These are phyloP conservation scores for Gadopsis marmoratus DNA, from an alignment of 2,797 vertebrate genomes.

Conservation along the genomic window DNA sequence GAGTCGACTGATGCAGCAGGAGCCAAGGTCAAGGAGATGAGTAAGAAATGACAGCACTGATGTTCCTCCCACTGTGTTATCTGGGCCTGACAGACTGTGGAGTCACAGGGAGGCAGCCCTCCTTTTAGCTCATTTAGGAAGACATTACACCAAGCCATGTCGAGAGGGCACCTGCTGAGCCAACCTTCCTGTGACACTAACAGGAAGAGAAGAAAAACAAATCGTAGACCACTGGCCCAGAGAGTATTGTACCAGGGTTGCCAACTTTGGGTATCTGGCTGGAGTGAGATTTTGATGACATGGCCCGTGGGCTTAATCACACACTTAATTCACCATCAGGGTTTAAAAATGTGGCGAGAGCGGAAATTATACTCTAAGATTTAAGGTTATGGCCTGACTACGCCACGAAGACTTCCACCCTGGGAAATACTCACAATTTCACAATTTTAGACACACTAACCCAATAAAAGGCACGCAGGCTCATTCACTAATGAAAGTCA, in stretches of 20 bases:
- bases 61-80: conserved; percentile 72
- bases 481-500: too few relatives aligned
- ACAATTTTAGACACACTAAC: too few relatives aligned
- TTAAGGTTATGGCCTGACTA: too few relatives aligned
- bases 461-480: too few relatives aligned
- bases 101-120: conserved; percentile 68
- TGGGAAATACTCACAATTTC: too few relatives aligned
- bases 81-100: conserved; percentile 74
- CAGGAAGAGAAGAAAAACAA: conserved; percentile 13
- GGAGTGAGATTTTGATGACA: too few relatives aligned
- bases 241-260: not conserved
- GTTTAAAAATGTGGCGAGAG: too few relatives aligned
- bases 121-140: conserved; percentile 72
- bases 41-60: conserved; percentile 66
- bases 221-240: conserved; percentile 1
- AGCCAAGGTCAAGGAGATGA: conserved; percentile 74
- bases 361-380: too few relatives aligned
- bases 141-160: conserved; percentile 67
- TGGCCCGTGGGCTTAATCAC: too few relatives aligned
- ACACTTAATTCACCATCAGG: too few relatives aligned
- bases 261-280: too few relatives aligned
- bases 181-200: conserved; percentile 61
- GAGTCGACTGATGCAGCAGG: conserved; percentile 52
- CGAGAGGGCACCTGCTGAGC: conserved; percentile 64
- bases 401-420: too few relatives aligned